Conservation (phyloP, 2,888 invertebrate genomes). For the Hyppa rectilinea region DNA sequence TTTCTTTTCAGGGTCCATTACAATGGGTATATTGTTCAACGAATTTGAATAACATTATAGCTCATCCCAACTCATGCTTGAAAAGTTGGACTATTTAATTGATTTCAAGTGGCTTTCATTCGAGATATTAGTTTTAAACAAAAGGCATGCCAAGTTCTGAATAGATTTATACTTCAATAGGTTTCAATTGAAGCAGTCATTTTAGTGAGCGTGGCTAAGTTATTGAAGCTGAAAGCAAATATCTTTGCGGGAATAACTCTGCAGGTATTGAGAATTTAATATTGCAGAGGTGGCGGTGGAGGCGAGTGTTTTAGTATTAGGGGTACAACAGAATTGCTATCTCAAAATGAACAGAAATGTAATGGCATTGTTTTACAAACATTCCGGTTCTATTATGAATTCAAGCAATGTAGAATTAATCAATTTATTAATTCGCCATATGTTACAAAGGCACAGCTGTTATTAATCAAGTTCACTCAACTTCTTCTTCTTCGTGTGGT, state of each 20-base stretch:
- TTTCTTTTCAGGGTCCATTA: neutral
- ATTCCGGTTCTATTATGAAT: neutral
- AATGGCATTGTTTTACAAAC: neutral
- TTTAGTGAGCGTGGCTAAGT: conserved; percentile 33
- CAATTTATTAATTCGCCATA: neutral
- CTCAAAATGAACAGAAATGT: neutral
- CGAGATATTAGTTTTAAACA: conserved; percentile 48
- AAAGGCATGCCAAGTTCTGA: conserved; percentile 38
- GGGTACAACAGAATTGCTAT: conserved; percentile 8
- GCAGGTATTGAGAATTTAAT: conserved; percentile 49
- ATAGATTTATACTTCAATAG: conserved; percentile 58
- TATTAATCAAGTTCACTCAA: neutral
- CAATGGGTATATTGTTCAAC: neutral
- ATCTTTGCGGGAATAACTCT: conserved; percentile 23
- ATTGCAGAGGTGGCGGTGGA: conserved; percentile 18
- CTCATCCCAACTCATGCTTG: neutral
- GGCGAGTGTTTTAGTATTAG: conserved; percentile 8
- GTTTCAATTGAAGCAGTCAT: conserved; percentile 42
- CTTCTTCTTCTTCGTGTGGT: too few relatives aligned
- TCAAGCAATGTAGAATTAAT: conserved; percentile 14
- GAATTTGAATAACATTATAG: neutral
- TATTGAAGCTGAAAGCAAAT: conserved; percentile 50
- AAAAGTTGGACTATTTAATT: conserved; percentile 15
- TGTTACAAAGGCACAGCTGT: neutral
- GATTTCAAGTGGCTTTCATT: conserved; percentile 34